These are phyloP conservation scores for Myotis vivesi DNA, from an alignment of 2,797 vertebrate species.

Conservation along the genomic window DNA sequence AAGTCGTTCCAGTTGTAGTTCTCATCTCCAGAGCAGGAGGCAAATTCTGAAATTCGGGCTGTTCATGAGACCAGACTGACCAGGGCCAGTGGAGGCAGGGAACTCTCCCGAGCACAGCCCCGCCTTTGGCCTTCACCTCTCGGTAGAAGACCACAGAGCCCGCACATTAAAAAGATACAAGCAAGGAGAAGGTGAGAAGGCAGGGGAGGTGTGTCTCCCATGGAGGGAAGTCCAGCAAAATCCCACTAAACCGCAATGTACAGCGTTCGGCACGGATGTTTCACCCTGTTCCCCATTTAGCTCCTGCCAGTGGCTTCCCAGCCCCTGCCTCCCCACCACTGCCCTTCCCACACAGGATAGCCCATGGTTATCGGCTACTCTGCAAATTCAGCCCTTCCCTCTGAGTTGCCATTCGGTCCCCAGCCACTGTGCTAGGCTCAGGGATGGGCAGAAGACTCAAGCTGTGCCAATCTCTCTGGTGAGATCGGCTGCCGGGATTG, in stretches of 20 bases:
- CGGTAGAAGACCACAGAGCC: background rate
- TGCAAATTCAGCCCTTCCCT: background rate
- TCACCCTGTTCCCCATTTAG: background rate
- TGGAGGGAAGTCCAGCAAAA: background rate
- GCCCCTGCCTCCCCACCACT: background rate
- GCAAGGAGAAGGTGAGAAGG: background rate
- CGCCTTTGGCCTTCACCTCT: background rate
- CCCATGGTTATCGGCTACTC: background rate
- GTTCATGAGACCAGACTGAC: background rate
- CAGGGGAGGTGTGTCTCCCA: background rate
- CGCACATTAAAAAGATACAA: background rate
- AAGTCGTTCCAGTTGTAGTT: background rate
- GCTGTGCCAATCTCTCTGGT: background rate
- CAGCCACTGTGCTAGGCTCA: background rate
- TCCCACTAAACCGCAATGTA: background rate
- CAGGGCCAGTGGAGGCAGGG: background rate
- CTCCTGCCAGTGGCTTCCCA: background rate
- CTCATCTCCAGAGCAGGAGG: conserved; percentile 9
- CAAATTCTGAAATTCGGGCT: conserved; percentile 10
- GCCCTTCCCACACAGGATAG: background rate
- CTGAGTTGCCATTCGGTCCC: background rate
- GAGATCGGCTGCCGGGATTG: background rate
- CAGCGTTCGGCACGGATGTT: background rate
- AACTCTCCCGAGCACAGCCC: background rate
- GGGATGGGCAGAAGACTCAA: background rate